Evolutionary conservation across 1,140 invertebrate species (phyloP), one percentile per base, ranked within the genome.

Genomic region (Caenorhabditis latens): DNA sequence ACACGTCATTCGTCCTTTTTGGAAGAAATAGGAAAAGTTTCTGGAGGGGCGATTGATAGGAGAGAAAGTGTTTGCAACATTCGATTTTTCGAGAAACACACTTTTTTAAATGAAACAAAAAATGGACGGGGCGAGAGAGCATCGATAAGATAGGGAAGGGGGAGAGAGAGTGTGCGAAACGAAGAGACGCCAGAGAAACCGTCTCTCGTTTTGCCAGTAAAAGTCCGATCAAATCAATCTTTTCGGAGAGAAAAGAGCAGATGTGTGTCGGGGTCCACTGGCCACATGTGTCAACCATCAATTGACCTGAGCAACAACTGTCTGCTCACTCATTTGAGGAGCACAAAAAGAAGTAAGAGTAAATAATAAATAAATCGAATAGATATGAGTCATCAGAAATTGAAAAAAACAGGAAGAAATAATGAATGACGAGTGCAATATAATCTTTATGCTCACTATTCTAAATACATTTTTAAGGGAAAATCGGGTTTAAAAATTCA

Each of bases 201-300:
- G 2, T 11, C 2, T 50, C n/a, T 79, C 19, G 5, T 40, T 50
- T 71, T 14, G 14, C 16, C 9, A 79, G n/a, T 79, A 79, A 71
- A 79, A 71, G 40, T 79, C 71, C 71, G 43, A 79, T 79, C 46
- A 14, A 79, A 79, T 79, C 71, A 53, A 79, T 79, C 71, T 79
- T 79, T 40, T 71, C 65, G 46, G 65, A 19, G 65, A n/a, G 43
- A 46, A 32, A 2, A 46, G n/a, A n/a, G 71, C 43, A 79, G 43
- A 79, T 79, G 43, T 79, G 71, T 21, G 14, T 53, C 11, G 13
- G 65, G 43, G 65, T 79, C 46, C 50, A 50, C 40, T 79, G 46
- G 43, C 71, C 46, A 48, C 21, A 48, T 79, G 71, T 79, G 71
- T 79, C 71, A 50, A 46, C 40, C 32, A 32, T 79, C 71, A 48